These are phyloP conservation scores for Machaerirhynchus nigripectus DNA, from an alignment of 2,113 vertebrate genomes.

Conservation along the genomic window DNA sequence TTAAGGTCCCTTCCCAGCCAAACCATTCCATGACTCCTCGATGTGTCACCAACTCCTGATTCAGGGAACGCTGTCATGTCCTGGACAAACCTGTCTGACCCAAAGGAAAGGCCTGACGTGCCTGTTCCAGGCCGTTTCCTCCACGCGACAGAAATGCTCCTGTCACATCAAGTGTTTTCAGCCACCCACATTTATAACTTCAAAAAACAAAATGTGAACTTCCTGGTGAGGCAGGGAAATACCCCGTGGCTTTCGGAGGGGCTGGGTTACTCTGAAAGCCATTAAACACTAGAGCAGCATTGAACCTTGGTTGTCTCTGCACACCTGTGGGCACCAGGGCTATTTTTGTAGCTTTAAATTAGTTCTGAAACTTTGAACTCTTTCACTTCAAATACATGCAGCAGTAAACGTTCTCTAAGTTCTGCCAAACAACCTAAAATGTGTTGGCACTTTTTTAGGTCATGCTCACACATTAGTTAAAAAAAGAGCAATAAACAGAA, in stretches of 20 bases:
- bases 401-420: neutral
- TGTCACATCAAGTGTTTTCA: neutral
- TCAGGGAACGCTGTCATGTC: neutral
- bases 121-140: neutral
- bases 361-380: neutral
- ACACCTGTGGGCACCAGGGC: neutral
- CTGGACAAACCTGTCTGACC: neutral
- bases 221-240: neutral
- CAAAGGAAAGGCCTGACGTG: neutral
- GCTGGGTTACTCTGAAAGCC: neutral
- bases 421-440: neutral
- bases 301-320: neutral
- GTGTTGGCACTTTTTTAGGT: neutral
- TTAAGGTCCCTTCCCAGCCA: neutral
- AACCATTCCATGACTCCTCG: neutral
- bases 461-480: neutral
- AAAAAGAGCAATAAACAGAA: neutral
- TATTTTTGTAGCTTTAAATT: neutral
- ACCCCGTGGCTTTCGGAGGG: rapidly evolving
- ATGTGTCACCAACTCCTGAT: neutral
- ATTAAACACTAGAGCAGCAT: rapidly evolving
- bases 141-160: rapidly evolving
- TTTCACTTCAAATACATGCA: neutral
- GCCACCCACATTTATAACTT: neutral
- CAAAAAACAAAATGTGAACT: rapidly evolving